phyloP scores from a whole-genome alignment of 1,140 invertebrate species.

The Sminthurides bifidus region DNA sequence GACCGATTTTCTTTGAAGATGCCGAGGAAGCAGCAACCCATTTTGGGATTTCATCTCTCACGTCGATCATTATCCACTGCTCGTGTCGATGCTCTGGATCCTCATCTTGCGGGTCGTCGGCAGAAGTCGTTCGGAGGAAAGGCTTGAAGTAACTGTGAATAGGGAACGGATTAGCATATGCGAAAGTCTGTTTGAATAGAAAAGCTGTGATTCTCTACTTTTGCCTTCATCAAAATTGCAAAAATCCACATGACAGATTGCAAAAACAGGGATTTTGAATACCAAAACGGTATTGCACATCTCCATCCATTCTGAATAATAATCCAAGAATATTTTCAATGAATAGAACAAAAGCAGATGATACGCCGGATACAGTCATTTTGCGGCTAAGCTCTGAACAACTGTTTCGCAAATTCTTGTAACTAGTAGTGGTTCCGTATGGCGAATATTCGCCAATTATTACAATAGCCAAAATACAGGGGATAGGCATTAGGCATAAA shows the following conservation, averaged over 20 bases:
- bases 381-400: not conserved
- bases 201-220: too few relatives aligned
- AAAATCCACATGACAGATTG: not conserved
- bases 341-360: not conserved
- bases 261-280: not conserved
- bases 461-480: too few relatives aligned
- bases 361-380: not conserved
- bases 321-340: not conserved
- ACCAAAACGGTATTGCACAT: too few relatives aligned
- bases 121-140: not conserved
- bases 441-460: too few relatives aligned
- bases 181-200: too few relatives aligned
- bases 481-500: too few relatives aligned
- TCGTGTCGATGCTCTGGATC: slow-evolving; percentile 1
- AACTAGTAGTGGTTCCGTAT: not conserved
- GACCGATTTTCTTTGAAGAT: slow-evolving; percentile 20
- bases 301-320: too few relatives aligned
- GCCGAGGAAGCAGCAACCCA: slow-evolving; percentile 15
- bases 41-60: slow-evolving; percentile 19
- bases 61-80: slow-evolving; percentile 27
- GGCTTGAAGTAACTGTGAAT: slow-evolving; percentile 13
- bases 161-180: not conserved
- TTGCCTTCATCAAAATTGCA: not conserved
- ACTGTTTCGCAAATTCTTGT: not conserved
- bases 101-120: not conserved